Evolutionary conservation across 2,797 vertebrate species (phyloP), one percentile per base, ranked within the genome.

Genomic region (Paguma larvata): DNA sequence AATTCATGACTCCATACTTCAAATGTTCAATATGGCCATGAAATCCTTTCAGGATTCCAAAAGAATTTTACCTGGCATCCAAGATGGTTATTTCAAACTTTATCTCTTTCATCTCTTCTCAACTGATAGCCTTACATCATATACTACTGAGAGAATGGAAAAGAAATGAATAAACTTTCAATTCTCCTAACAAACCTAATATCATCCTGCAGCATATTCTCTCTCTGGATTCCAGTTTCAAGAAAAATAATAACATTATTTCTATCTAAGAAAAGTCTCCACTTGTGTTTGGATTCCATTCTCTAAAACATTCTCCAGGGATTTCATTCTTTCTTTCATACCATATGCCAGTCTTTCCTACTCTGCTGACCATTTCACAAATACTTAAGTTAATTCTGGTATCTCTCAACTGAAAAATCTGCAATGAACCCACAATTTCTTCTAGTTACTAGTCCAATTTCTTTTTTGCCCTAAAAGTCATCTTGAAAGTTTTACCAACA

Each of bases 41-140:
- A 96, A 77, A 88, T 80, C 6, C 5, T 34, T 63, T 34, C 34
- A 87, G 86, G 14, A 85, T 65, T 80, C 27, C 32, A 77, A 75
- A 93, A 84, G 63, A 75, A 93, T 73, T 38, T 94, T 27, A 86
- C 19, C 23, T 41, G 48, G 72, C 67, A 63, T 15, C 23, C 13
- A 83, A 83, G 19, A n/a, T 87, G 85, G 27, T 94, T 21, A 77
- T 91, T 91, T 89, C 30, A 92, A 62, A 82, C 32, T 68, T 70
- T 2, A 11, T 72, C 9, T 83, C 11, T 78, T 92, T 94, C 18
- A 78, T 70, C 12, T 68, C 25, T 16, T 70, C 38, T 84, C 14
- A 92, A 5, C 2, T 90, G 23, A 77, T 79, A 87, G 10, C 2
- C 1, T 93, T 91, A 75, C 0, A 27, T 72, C 3, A 27, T 44